Base-by-base conservation (phyloP, 2,888 invertebrate genomes). In the Leptinotarsa tumamoca region DNA sequence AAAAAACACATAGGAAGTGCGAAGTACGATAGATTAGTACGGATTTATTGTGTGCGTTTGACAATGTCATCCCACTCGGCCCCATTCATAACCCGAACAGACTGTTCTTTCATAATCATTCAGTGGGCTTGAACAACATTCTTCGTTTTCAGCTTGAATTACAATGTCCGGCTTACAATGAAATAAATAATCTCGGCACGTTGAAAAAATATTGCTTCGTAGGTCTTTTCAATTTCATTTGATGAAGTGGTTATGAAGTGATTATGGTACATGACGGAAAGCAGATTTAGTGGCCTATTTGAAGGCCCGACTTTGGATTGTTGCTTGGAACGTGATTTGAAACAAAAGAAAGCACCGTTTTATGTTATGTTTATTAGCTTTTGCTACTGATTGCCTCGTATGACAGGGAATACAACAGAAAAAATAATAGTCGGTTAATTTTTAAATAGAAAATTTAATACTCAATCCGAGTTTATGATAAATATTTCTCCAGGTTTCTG, bases 71-170 rank as follows among this genome's bases (percentile, higher is more conserved):
- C 70, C 70, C 58, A 58, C 70, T 58, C 70, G 33, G 56, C n/a
- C 58, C 49, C 70, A 70, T 70, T 70, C 70, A 58, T 70, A 23
- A 61, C 43, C 56, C 17, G 69, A 69, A 69, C 69, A 54, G 52
- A 68, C 68, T 27, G 54, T 69, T 69, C 69, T 56, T 69, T 69
- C 69, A 69, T 51, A 15, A 27, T 49, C 15, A 61, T 56, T 49
- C 49, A 69, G 58, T 70, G 58, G 70, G 61, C 58, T 70, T 23
- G 21, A 56, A 70, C 33, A 58, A 70, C 43, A 43, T 43, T 33
- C 54, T 51, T 58, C 43, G 49, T 17, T 70, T 49, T 49, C 70
- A 70, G 58, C 54, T 51, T 58, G 70, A 70, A 58, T 70, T 49
- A 70, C 70, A 61, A 58, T 69, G 69, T 70, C 21, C 49, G 50